These are phyloP conservation scores for Microcebus lehilahytsara DNA, from an alignment of 2,113 vertebrate species.

Conservation along the genomic window DNA sequence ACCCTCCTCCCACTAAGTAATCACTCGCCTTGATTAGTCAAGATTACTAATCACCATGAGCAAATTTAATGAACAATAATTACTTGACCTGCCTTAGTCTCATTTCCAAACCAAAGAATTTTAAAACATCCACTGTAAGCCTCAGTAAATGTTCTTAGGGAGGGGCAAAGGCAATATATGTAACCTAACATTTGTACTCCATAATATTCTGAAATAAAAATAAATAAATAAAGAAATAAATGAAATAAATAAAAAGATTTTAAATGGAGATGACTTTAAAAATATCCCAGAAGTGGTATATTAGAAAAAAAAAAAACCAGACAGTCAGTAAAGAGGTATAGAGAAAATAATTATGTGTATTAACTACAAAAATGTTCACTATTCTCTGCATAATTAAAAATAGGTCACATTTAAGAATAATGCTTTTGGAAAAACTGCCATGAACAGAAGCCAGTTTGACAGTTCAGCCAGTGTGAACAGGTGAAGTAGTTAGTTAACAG, in stretches of 20 bases:
- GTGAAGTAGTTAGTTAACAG: background rate
- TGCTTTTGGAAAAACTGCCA: background rate
- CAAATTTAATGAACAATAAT: background rate
- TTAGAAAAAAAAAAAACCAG: background rate
- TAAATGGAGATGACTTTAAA: background rate
- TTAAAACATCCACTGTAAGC: background rate
- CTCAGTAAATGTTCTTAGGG: background rate
- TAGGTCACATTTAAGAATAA: background rate
- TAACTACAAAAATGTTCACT: background rate
- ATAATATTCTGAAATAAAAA: no score
- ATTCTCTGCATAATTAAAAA: background rate
- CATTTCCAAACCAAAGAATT: background rate
- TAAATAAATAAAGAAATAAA: no score
- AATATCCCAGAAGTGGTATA: background rate
- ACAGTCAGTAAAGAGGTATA: background rate
- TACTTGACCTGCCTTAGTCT: background rate
- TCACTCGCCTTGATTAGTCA: background rate
- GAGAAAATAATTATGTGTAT: background rate
- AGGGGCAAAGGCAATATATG: no score
- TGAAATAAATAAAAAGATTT: background rate
- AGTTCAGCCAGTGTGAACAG: background rate
- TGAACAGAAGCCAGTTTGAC: background rate
- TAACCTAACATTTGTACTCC: no score
- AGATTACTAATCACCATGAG: background rate
- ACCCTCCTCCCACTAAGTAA: background rate